These are phyloP conservation scores for Danio kyathit DNA, from an alignment of 2,797 vertebrate species.

Conservation along the genomic window DNA sequence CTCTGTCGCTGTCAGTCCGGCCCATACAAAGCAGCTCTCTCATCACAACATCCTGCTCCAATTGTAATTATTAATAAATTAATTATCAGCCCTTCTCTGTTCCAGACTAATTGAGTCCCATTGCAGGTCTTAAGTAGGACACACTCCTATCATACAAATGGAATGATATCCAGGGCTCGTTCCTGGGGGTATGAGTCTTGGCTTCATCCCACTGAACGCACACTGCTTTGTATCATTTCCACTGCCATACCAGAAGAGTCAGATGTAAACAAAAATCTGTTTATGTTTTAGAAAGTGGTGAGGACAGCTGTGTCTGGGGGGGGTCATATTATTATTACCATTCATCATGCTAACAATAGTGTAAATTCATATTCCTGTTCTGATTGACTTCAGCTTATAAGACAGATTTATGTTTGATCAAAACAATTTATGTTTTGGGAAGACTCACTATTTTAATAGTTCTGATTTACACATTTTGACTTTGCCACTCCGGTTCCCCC, in stretches of 20 bases:
- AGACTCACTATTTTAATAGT: too few species aligned
- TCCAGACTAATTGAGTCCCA: conserved; percentile 84
- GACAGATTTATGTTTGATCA: neutral
- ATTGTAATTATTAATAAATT: conserved; percentile 84
- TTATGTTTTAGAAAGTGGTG: neutral
- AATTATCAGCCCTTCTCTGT: conserved; percentile 80
- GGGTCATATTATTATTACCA: neutral
- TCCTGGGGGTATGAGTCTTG: conserved; percentile 74
- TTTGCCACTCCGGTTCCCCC: too few species aligned
- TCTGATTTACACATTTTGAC: too few species aligned
- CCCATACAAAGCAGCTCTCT: conserved; percentile 73
- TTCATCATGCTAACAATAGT: neutral
- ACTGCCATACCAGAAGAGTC: conserved; percentile 9
- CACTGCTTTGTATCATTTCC: conserved; percentile 63
- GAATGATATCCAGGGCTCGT: conserved; percentile 74
- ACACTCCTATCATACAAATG: conserved; percentile 78
- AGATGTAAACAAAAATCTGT: conserved; percentile 22
- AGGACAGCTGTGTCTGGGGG: neutral
- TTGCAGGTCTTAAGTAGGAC: conserved; percentile 82
- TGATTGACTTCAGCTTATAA: neutral
- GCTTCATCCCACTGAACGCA: conserved; percentile 67
- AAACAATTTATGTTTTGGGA: neutral
- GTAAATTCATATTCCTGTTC: neutral
- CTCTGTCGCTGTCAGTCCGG: conserved; percentile 62
- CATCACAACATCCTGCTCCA: conserved; percentile 72